A percentile compares a stretch with the other conserved stretches of the same genome.
phyloP scores from a whole-genome alignment of 2,797 vertebrate genomes.

The Myotis daubentonii region DNA sequence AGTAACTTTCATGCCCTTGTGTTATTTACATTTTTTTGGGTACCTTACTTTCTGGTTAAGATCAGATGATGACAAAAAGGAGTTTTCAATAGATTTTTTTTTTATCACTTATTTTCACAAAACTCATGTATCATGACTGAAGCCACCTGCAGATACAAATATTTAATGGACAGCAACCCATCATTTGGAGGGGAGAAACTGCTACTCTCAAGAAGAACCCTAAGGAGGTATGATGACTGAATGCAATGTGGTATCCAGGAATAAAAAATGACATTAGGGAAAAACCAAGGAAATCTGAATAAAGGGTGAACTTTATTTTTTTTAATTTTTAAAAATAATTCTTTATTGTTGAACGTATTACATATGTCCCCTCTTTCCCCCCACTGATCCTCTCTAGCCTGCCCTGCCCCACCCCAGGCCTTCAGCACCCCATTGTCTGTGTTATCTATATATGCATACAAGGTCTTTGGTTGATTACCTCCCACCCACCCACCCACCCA shows the following conservation, averaged over 20 bases:
- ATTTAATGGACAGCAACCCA: background rate
- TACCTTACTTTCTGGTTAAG: background rate
- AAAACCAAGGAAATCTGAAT: background rate
- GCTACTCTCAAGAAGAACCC: background rate
- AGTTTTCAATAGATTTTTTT: background rate
- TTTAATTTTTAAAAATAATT: too few relatives aligned
- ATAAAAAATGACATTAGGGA: background rate
- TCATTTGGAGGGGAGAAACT: background rate
- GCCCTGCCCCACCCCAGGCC: too few relatives aligned
- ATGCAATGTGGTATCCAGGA: background rate
- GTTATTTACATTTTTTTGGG: conserved; percentile 9
- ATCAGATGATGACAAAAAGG: conserved; percentile 24
- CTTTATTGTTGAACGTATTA: too few relatives aligned
- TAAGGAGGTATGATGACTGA: background rate
- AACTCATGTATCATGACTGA: background rate
- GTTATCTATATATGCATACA: too few relatives aligned
- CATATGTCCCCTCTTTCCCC: too few relatives aligned
- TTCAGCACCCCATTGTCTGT: too few relatives aligned
- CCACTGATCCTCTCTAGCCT: too few relatives aligned
- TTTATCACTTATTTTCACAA: background rate
- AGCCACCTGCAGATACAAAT: background rate
- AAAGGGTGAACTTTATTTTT: background rate
- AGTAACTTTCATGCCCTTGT: background rate
- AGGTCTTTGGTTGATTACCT: too few relatives aligned
- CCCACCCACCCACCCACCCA: too few relatives aligned